Evolutionary conservation across 2,888 invertebrate genomes (phyloP).

Genomic region (Hyposoter didymator): DNA sequence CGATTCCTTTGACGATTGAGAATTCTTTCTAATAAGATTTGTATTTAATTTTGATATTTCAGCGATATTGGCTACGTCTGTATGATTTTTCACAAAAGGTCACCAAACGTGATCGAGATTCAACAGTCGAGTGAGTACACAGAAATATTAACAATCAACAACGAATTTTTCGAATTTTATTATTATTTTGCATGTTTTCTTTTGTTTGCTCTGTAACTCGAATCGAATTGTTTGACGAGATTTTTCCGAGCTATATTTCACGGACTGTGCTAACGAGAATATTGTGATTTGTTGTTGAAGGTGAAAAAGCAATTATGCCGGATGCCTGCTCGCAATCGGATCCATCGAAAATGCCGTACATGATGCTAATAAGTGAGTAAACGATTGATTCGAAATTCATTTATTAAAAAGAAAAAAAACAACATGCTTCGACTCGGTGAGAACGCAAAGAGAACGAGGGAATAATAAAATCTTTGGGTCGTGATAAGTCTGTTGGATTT

Average conservation of each 20-base stretch:
- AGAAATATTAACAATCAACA: conserved; percentile 10
- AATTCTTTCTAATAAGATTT: conserved; percentile 1
- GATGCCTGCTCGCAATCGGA: conserved; percentile 88
- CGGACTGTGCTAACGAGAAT: conserved; percentile 41
- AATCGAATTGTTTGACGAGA: neutral
- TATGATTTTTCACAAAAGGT: conserved; percentile 90
- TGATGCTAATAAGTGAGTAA: conserved; percentile 89
- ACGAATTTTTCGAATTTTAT: neutral
- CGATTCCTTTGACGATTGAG: conserved; percentile 4
- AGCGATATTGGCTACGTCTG: conserved; percentile 93
- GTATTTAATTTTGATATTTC: conserved; percentile 78
- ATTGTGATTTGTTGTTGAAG: conserved; percentile 73
- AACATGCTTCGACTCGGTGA: conserved; percentile 18
- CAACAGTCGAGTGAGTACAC: conserved; percentile 86
- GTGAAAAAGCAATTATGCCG: conserved; percentile 84
- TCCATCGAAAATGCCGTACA: conserved; percentile 85
- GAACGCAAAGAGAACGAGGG: conserved; percentile 31
- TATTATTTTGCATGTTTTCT: neutral
- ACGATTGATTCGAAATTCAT: conserved; percentile 35
- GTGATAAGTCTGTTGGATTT: conserved; percentile 46
- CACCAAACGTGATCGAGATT: conserved; percentile 90
- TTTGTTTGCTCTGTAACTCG: neutral
- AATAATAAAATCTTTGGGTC: neutral
- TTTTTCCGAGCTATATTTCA: neutral
- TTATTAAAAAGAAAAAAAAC: conserved; percentile 11